Evolutionary conservation across 2,888 invertebrate species (phyloP).

Genomic region (Amphimallon solstitiale): DNA sequence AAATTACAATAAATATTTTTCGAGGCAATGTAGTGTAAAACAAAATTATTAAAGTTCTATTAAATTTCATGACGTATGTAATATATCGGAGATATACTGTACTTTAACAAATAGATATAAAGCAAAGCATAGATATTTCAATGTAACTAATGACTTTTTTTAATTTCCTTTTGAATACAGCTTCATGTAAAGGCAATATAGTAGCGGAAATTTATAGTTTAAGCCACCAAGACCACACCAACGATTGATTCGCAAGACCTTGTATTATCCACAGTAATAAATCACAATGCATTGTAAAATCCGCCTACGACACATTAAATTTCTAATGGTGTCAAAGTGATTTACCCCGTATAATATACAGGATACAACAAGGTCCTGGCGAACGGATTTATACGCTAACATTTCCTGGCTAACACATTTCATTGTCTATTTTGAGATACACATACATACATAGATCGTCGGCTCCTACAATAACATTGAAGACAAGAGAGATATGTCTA

Average conservation of each 20-base stretch:
- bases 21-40: too few relatives aligned
- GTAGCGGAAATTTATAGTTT: conserved; percentile 1
- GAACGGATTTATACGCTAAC: conserved; percentile 16
- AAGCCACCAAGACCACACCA: background rate
- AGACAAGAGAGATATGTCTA: background rate
- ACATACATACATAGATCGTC: background rate
- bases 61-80: too few relatives aligned
- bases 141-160: too few relatives aligned
- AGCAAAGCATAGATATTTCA: too few relatives aligned
- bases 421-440: conserved; percentile 9
- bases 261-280: conserved; percentile 3
- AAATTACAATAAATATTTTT: too few relatives aligned
- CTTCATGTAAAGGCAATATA: background rate
- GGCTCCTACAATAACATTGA: background rate
- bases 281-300: conserved; percentile 25
- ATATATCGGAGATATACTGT: too few relatives aligned
- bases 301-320: conserved; percentile 5
- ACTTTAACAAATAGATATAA: too few relatives aligned
- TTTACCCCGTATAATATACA: conserved; percentile 19
- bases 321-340: conserved; percentile 22
- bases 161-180: too few relatives aligned
- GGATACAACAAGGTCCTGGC: background rate
- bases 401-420: conserved; percentile 7
- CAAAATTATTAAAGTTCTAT: too few relatives aligned
- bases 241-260: background rate